These are phyloP conservation scores for Caradrina clavipalpis DNA, from an alignment of 2,888 invertebrate species.

Conservation along the genomic window DNA sequence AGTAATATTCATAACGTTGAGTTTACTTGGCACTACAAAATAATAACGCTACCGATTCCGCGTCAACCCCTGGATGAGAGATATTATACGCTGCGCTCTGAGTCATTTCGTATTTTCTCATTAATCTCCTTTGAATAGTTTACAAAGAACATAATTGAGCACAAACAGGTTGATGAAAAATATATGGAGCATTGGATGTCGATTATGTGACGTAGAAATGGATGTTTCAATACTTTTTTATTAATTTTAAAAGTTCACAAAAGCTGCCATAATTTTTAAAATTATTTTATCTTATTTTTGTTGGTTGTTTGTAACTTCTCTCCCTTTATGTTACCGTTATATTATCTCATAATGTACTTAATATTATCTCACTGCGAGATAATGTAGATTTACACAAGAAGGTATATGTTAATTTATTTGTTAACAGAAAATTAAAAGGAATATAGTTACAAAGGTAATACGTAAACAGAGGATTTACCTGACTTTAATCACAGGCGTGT, in stretches of 20 bases:
- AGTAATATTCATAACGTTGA: conserved; percentile 63
- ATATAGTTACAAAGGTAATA: neutral
- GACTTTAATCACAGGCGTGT: conserved; percentile 3
- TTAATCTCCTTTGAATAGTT: conserved; percentile 21
- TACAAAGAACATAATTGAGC: conserved; percentile 28
- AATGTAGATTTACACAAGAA: neutral
- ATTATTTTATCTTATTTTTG: neutral
- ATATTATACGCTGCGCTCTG: conserved; percentile 37
- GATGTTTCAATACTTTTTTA: conserved; percentile 17
- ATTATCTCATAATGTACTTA: too few relatives aligned
- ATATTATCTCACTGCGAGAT: neutral
- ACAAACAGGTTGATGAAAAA: conserved; percentile 19
- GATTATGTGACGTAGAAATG: conserved; percentile 12
- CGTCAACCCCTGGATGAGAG: conserved; percentile 32
- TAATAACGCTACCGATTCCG: conserved; percentile 45
- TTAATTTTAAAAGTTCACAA: neutral
- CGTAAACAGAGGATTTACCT: neutral
- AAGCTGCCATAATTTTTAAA: neutral
- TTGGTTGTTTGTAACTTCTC: neutral
- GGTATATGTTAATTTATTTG: neutral
- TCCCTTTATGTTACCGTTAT: too few relatives aligned
- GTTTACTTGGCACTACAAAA: conserved; percentile 56
- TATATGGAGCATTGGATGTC: conserved; percentile 11
- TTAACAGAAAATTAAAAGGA: neutral
- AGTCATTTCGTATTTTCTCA: conserved; percentile 32